Evolutionary conservation across 2,888 invertebrate species (phyloP).

Genomic region (Patella caerulea): DNA sequence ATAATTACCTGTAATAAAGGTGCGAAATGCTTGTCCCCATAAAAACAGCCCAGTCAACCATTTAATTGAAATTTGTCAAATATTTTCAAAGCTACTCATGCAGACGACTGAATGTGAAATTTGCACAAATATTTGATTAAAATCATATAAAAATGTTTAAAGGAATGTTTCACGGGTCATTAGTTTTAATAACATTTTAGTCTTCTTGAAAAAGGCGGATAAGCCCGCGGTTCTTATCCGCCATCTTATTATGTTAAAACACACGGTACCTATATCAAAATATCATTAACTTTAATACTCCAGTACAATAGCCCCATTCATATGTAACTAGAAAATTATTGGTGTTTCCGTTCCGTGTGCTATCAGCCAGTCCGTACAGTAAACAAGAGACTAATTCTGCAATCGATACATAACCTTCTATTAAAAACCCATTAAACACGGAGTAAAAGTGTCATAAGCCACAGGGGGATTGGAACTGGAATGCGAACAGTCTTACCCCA

Average conservation of each 20-base stretch:
- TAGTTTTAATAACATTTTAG: neutral
- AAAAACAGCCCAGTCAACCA: no score
- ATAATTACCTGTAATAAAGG: no score
- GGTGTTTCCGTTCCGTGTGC: neutral
- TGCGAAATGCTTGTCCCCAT: no score
- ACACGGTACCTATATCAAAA: neutral
- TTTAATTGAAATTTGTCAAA: neutral
- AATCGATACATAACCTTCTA: neutral
- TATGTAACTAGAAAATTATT: neutral
- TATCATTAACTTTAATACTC: neutral
- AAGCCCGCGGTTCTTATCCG: neutral
- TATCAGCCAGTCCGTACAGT: neutral
- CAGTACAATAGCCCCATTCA: neutral
- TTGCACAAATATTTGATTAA: neutral
- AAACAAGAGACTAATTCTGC: slow-evolving; percentile 7
- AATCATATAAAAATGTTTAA: neutral
- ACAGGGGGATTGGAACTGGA: slow-evolving; percentile 3
- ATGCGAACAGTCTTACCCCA: slow-evolving; percentile 9
- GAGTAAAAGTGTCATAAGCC: slow-evolving; percentile 12
- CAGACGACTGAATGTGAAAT: neutral
- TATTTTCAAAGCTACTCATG: neutral
- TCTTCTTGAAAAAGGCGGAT: neutral
- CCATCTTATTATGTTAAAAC: neutral
- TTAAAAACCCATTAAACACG: slow-evolving; percentile 8
- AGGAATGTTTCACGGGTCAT: slow-evolving; percentile 3